A percentile compares a stretch with the other conserved stretches of the same genome.
Evolutionary conservation across 2,113 vertebrate genomes (phyloP).

Genomic region (Catharus minimus): DNA sequence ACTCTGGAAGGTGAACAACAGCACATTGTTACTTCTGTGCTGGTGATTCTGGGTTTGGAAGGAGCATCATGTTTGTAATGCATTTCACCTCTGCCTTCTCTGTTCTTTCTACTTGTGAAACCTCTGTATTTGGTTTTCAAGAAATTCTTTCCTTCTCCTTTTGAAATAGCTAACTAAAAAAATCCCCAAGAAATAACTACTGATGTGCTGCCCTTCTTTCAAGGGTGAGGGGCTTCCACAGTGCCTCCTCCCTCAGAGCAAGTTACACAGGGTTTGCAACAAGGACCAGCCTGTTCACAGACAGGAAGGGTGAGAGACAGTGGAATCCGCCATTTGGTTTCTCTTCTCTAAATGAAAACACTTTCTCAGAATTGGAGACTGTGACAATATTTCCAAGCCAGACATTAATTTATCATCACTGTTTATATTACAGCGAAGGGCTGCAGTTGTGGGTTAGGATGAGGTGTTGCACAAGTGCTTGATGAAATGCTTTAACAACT

Average conservation of each 20-base stretch:
- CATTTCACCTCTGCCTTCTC: not conserved
- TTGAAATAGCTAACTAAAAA: not conserved
- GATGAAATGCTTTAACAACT: not conserved
- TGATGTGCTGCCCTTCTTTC: not conserved
- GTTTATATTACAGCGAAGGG: constrained; percentile 18
- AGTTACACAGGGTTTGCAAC: not conserved
- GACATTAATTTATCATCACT: constrained; percentile 36
- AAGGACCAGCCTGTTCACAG: not conserved
- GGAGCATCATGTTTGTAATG: not conserved
- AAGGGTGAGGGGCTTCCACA: not conserved
- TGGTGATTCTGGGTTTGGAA: not conserved
- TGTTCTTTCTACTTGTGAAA: not conserved
- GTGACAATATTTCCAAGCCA: not conserved
- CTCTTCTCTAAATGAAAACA: constrained; percentile 2
- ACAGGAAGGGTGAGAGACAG: constrained; percentile 40
- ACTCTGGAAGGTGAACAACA: not conserved
- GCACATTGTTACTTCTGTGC: not conserved
- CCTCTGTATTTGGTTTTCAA: not conserved
- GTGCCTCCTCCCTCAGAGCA: not conserved
- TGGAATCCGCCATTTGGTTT: constrained; percentile 18
- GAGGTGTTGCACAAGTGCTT: constrained; percentile 15
- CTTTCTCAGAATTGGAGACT: constrained; percentile 16
- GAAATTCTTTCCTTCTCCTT: not conserved
- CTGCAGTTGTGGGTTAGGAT: not conserved
- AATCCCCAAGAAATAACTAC: not conserved